Evolutionary conservation across 2,113 vertebrate genomes (phyloP), one percentile per base, ranked within the genome.

Genomic region (Peromyscus polionotus): DNA sequence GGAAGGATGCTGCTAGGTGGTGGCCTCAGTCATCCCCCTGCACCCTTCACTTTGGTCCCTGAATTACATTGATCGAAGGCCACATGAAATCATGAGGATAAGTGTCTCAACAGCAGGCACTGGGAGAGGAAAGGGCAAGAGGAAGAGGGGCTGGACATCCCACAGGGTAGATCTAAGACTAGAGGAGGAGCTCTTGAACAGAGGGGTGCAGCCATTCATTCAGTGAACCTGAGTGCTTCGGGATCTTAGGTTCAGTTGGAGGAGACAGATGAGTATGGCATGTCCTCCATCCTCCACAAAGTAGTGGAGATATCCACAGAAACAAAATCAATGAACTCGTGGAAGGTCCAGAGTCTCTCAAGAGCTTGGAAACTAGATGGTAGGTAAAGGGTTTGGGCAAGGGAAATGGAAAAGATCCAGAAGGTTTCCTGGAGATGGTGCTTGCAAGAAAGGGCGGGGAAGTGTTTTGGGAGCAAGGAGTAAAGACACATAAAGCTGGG

Each of bases 401-500:
- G 9, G n/a, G 19, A 59, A 85, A 22, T 45, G 10, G 68, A 54
- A 95, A 95, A 76, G 7, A 26, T 70, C 5, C 24, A 77, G 42
- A 86, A 3, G 2, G 5, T 81, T 88, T 89, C 73, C 61, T 87
- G 88, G 59, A 90, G 36, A n/a, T 65, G 79, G 16, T 76, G 3
- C 28, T 90, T 95, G 91, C 70, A 92, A 80, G 95, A 91, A 39
- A n/a, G 61, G 24, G 6, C n/a, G 10, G 61, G 87, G 81, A 91
- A 45, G 73, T 3, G 0, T 88, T 76, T 83, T 31, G 48, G 86
- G 76, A 86, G 65, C 4, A 61, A 87, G 81, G 39, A 87, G 67
- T 51, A n/a, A 93, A 80, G 63, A 45, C 10, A 73, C 24, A 17
- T 0, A 14, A 57, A 93, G 48, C 20, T 26, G 2, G 17, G 51